Evolutionary conservation across 2,888 invertebrate species (phyloP).

Genomic region (Liodrosophila aerea): DNA sequence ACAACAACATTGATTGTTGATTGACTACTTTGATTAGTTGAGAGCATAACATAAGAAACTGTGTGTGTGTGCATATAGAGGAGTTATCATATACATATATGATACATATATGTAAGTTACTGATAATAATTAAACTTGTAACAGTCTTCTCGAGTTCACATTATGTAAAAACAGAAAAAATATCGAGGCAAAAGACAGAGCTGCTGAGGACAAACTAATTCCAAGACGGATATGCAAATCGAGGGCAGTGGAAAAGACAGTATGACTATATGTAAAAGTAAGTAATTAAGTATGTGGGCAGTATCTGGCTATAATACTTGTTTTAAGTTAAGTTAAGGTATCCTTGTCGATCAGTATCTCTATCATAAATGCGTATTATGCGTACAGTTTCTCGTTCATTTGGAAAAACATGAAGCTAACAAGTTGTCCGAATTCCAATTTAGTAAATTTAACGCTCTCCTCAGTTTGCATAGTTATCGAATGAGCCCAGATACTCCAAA

Average conservation of each 20-base stretch:
- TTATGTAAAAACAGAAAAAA: slow-evolving; percentile 51
- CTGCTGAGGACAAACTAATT: not conserved
- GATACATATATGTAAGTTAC: slow-evolving; percentile 44
- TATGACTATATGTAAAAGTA: slow-evolving; percentile 15
- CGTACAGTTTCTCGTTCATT: slow-evolving; percentile 43
- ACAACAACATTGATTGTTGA: slow-evolving; percentile 55
- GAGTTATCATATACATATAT: slow-evolving; percentile 21
- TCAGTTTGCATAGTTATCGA: slow-evolving; percentile 97
- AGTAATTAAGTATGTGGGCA: slow-evolving; percentile 55
- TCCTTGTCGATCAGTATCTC: slow-evolving; percentile 40
- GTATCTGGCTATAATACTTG: slow-evolving; percentile 74
- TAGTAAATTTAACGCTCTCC: not conserved
- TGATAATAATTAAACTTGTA: slow-evolving; percentile 79
- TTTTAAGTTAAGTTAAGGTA: slow-evolving; percentile 54
- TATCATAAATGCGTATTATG: slow-evolving; percentile 72
- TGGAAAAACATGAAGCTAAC: slow-evolving; percentile 12
- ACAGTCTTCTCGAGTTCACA: slow-evolving; percentile 82
- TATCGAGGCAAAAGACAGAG: slow-evolving; percentile 38
- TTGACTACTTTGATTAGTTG: slow-evolving; percentile 66
- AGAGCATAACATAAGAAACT: slow-evolving; percentile 58
- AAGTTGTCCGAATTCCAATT: slow-evolving; percentile 2
- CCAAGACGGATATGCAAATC: not conserved
- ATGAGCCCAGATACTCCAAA: slow-evolving; percentile 98
- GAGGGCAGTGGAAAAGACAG: not conserved
- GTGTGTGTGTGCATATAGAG: slow-evolving; percentile 19